Conservation (phyloP, 1,140 invertebrate species). For the Aleiodes sp. region DNA sequence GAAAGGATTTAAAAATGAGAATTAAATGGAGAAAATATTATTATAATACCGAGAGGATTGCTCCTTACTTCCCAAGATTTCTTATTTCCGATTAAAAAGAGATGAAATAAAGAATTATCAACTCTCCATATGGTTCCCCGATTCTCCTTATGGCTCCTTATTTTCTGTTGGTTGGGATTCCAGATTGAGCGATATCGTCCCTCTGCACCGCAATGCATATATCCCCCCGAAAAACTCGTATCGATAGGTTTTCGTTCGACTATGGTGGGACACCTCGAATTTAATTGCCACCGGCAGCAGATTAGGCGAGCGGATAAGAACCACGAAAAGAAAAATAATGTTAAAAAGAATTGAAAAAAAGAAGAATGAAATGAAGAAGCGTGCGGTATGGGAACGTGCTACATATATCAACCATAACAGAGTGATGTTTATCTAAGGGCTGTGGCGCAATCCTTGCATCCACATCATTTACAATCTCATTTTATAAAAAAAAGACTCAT, state of each 20-base stretch:
- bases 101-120: background rate
- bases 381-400: slow-evolving; percentile 19
- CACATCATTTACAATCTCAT: background rate
- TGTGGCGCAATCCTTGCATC: background rate
- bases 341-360: background rate
- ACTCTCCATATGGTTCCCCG: slow-evolving; percentile 11
- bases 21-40: background rate
- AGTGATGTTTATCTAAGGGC: slow-evolving; percentile 6
- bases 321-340: slow-evolving; percentile 2
- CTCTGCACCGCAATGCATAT: background rate
- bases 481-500: background rate
- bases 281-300: slow-evolving; percentile 31
- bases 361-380: background rate
- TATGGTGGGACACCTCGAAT: slow-evolving; percentile 21
- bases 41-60: too few species aligned
- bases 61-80: background rate
- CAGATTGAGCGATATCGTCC: slow-evolving; percentile 32
- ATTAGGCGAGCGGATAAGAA: background rate
- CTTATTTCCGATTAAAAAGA: background rate
- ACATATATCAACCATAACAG: background rate
- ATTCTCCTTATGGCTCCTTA: background rate
- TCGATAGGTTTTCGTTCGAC: slow-evolving; percentile 28
- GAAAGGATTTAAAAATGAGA: background rate
- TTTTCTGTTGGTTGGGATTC: slow-evolving; percentile 8
- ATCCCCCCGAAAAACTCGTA: slow-evolving; percentile 18